Conservation (phyloP, 2,113 vertebrate genomes). For the Clarias macrocephalus region DNA sequence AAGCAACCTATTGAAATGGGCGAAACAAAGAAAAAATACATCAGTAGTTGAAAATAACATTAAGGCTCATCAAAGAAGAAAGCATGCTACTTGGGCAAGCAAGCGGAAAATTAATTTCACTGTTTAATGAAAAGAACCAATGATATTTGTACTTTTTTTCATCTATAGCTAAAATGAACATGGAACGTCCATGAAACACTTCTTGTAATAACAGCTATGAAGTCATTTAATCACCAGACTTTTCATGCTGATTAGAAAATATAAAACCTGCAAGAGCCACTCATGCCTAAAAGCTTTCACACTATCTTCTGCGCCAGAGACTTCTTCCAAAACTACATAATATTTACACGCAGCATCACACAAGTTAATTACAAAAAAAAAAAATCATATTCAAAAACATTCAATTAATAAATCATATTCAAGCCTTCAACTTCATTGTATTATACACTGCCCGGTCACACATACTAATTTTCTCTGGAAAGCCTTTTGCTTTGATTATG, state of each 20-base stretch:
- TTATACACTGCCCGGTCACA: not conserved
- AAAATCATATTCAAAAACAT: not conserved
- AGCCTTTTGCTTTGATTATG: too few relatives aligned
- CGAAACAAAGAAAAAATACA: slow-evolving; percentile 4
- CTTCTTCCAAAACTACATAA: not conserved
- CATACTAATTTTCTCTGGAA: too few relatives aligned
- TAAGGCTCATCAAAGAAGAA: not conserved
- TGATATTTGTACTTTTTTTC: not conserved
- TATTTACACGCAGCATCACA: not conserved
- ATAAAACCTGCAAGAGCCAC: not conserved
- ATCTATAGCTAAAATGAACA: not conserved
- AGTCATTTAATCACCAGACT: not conserved
- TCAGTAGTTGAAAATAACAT: not conserved
- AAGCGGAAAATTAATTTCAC: not conserved
- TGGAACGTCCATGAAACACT: not conserved
- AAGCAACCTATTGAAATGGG: slow-evolving; percentile 79
- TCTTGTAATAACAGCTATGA: not conserved
- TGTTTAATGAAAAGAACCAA: not conserved
- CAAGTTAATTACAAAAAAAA: too few relatives aligned
- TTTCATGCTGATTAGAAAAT: not conserved
- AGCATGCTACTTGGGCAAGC: not conserved
- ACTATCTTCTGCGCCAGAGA: not conserved
- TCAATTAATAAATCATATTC: not conserved
- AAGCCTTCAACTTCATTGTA: not conserved
- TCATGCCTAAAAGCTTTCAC: not conserved